Base-by-base conservation (phyloP, 2,797 vertebrate genomes). In the Lepilemur septentrionalis region DNA sequence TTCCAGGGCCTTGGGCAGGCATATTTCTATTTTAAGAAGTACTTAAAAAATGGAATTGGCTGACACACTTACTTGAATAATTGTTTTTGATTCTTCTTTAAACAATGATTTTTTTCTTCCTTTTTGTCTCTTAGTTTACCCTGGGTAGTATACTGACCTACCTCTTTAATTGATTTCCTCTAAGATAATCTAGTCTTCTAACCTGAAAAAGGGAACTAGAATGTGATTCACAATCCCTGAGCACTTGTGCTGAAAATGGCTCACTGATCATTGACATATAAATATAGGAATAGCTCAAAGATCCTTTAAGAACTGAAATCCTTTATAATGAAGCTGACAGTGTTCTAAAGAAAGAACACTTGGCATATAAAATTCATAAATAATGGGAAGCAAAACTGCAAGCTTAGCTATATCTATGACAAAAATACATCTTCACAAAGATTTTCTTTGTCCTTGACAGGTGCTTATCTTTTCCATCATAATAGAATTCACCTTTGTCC, bases 1-100 rank as follows among this genome's bases (percentile, higher is more conserved):
- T 55, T 55, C 20, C 14, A 59, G 88, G 84, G 35, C 61, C 35
- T 69, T 57, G 23, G 41, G 23, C 89, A 79, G 65, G 55, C 22
- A 52, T 73, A 73, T 59, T 92, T 95, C 50, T 91, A 65, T 89
- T 85, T 87, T 78, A 88, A 78, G 70, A 91, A 76, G 20, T 81
- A 85, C 79, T 97, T 32, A 48, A 57, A 95, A 88, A 75, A 84
- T 91, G 7, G 28, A 41, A 84, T 81, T 91, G 90, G 38, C 48
- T 87, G 52, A 88, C n/a, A 63, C 28, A 92, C 1, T 92, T 48
- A 48, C 55, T 38, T 72, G 23, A 82, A 46, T 55, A 15, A 69
- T 81, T 83, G 41, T 48, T 93, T 78, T 80, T 92, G 65, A n/a
- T 70, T 86, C 41, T 65, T 78, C 35, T 86, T 96, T 55, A 84